Evolutionary conservation across 2,797 vertebrate genomes (phyloP).

Genomic region (Megaceryle alcyon): DNA sequence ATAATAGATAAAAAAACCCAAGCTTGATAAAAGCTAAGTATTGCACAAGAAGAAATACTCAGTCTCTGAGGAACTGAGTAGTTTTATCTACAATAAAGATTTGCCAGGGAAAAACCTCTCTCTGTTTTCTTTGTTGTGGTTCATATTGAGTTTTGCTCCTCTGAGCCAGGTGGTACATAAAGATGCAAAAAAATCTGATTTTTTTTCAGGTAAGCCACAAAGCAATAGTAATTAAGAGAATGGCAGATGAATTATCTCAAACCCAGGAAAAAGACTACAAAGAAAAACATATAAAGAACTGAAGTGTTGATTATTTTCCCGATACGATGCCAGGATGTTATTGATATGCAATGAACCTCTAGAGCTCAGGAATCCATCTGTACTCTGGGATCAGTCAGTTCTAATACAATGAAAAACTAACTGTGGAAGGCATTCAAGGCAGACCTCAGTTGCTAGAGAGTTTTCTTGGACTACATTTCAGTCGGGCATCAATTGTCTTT

Average conservation of each 20-base stretch:
- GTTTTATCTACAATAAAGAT: not conserved
- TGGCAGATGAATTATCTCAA: not conserved
- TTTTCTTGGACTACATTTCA: not conserved
- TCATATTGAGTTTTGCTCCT: not conserved
- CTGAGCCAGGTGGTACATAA: constrained; percentile 23
- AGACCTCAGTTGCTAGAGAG: not conserved
- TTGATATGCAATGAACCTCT: not conserved
- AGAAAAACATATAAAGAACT: not conserved
- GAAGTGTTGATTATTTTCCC: not conserved
- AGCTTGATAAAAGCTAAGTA: not conserved
- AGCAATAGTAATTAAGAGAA: not conserved
- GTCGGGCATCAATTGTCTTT: not conserved
- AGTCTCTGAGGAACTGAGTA: not conserved
- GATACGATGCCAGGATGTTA: not conserved
- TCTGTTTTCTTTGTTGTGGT: not conserved
- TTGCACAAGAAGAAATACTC: not conserved
- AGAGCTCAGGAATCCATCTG: not conserved
- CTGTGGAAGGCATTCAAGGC: not conserved
- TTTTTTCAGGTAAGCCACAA: constrained; percentile 6
- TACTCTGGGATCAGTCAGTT: not conserved
- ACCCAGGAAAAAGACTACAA: not conserved
- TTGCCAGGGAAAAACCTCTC: not conserved
- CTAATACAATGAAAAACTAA: not conserved
- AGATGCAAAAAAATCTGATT: not conserved
- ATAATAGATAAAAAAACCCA: fast-evolving